A percentile compares a stretch with the other conserved stretches of the same genome.
These are phyloP conservation scores for Trachelus tabidus DNA, from an alignment of 2,888 invertebrate genomes.

Conservation along the genomic window DNA sequence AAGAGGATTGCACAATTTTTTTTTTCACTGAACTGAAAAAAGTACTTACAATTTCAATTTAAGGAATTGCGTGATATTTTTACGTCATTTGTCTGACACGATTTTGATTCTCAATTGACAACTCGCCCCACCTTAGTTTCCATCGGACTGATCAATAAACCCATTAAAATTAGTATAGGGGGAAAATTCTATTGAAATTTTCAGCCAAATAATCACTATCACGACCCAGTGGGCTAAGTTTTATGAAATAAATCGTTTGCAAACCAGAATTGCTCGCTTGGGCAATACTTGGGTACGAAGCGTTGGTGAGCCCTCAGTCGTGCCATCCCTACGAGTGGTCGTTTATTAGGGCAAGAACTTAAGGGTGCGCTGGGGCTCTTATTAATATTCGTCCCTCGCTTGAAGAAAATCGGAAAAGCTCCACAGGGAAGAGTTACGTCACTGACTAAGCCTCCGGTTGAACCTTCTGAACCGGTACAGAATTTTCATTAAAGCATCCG, in stretches of 20 bases:
- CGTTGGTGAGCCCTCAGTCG: not conserved
- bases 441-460: not conserved
- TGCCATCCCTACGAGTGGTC: conserved; percentile 17
- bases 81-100: not conserved
- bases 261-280: not conserved
- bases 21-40: not conserved
- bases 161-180: not conserved
- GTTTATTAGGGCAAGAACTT: conserved; percentile 36
- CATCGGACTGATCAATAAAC: not conserved
- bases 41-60: not conserved
- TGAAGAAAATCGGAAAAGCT: conserved; percentile 16
- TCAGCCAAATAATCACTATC: not conserved
- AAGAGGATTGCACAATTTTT: too few species aligned
- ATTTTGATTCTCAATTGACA: not conserved
- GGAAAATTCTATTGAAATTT: too few species aligned
- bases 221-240: not conserved
- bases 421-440: not conserved
- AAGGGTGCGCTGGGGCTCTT: conserved; percentile 32
- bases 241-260: not conserved
- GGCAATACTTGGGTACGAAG: not conserved
- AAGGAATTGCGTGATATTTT: not conserved
- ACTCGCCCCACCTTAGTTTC: not conserved
- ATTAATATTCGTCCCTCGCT: conserved; percentile 45
- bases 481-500: not conserved
- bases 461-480: not conserved